A percentile compares a stretch with the other conserved stretches of the same genome.
phyloP scores from a whole-genome alignment of 2,888 invertebrate species.

The Oxyscelio sp. region DNA sequence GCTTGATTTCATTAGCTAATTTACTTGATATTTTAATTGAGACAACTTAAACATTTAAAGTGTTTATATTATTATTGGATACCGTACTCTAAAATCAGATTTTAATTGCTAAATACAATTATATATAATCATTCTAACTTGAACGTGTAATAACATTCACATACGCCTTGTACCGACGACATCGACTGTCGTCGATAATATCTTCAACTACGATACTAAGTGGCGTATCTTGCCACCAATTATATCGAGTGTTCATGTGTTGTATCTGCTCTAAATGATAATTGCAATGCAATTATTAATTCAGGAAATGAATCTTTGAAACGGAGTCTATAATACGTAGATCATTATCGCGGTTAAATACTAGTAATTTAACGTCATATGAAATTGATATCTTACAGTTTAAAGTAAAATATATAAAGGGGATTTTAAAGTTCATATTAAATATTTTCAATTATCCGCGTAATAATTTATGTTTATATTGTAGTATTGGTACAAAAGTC shows the following conservation, averaged over 20 bases:
- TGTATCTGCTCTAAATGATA: slow-evolving; percentile 58
- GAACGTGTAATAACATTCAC: slow-evolving; percentile 61
- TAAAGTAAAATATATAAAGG: slow-evolving; percentile 4
- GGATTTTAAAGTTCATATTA: too few relatives aligned
- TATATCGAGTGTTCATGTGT: slow-evolving; percentile 57
- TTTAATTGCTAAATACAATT: slow-evolving; percentile 57
- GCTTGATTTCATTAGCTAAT: not conserved
- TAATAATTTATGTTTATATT: not conserved
- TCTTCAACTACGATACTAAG: slow-evolving; percentile 63
- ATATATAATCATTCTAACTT: slow-evolving; percentile 54
- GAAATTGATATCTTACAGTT: slow-evolving; percentile 43
- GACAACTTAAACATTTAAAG: too few relatives aligned
- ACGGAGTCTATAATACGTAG: slow-evolving; percentile 39
- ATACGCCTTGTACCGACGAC: slow-evolving; percentile 63
- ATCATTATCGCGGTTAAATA: slow-evolving; percentile 47
- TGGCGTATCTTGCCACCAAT: slow-evolving; percentile 68
- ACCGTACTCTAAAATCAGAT: not conserved
- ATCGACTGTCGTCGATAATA: slow-evolving; percentile 65
- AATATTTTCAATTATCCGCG: not conserved
- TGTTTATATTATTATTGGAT: too few relatives aligned
- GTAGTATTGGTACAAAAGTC: too few relatives aligned
- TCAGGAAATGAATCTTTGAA: slow-evolving; percentile 67
- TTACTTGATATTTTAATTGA: slow-evolving; percentile 35
- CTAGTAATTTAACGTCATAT: slow-evolving; percentile 40
- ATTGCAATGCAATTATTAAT: slow-evolving; percentile 61